A percentile compares a stretch with the other conserved stretches of the same genome.
These are phyloP conservation scores for Genyomyrus donnyi DNA, from an alignment of 2,113 vertebrate species.

Conservation along the genomic window DNA sequence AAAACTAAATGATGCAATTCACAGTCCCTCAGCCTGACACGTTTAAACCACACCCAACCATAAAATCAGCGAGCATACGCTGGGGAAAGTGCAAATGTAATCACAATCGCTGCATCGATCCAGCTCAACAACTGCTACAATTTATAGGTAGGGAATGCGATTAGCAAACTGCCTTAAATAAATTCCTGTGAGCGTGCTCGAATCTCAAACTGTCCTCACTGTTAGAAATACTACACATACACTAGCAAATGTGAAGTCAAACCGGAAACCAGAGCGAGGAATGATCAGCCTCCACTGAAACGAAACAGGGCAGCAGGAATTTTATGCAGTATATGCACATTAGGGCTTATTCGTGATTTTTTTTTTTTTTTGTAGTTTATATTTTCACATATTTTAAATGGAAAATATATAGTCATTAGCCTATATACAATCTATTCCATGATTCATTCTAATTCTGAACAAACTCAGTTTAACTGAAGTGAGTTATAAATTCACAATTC, in stretches of 20 bases:
- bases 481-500: not conserved
- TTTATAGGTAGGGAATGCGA: not conserved
- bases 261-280: not conserved
- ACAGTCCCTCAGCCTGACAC: not conserved
- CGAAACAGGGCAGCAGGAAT: too few relatives aligned
- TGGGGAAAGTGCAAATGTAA: not conserved
- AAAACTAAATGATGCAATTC: not conserved
- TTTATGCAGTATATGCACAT: not conserved
- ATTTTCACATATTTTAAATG: not conserved
- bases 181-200: not conserved
- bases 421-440: not conserved
- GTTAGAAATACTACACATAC: not conserved
- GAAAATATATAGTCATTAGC: not conserved
- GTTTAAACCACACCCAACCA: conserved; percentile 15
- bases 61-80: not conserved
- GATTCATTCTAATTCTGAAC: not conserved
- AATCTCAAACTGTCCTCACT: not conserved
- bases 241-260: not conserved
- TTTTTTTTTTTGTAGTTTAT: not conserved
- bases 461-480: not conserved
- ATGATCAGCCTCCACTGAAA: not conserved
- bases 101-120: conserved; percentile 8
- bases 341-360: not conserved
- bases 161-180: conserved; percentile 3
- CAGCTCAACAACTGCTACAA: not conserved